Evolutionary conservation across 2,113 vertebrate species (phyloP), one percentile per base, ranked within the genome.

Genomic region (Scomber scombrus): DNA sequence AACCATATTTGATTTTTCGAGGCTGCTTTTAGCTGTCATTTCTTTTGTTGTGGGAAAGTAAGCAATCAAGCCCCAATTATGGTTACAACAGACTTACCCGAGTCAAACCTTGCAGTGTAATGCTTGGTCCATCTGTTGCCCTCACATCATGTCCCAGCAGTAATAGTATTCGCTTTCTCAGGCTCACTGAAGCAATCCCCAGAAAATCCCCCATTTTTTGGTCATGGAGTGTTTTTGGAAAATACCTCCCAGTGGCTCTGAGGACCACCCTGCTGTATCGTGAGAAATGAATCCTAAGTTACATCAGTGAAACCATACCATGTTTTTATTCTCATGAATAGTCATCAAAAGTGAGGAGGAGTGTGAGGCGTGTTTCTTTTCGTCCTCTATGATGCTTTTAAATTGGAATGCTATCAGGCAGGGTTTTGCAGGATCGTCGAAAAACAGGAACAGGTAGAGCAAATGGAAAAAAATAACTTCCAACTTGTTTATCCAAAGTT

Each of bases 31-130:
- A 2, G 76, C 66, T 45, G 76, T 82, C 75, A 55, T 87, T 71
- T 80, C 26, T 56, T 61, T 58, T 70, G 65, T 60, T 52, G 63
- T 47, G 18, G 29, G 15, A 52, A 49, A 66, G 69, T 70, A 92
- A 80, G 85, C 84, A 89, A 91, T 92, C 90, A 81, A 63, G 70
- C 43, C 54, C n/a, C 85, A 84, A 89, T 90, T 87, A 71, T 14
- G 29, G 54, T 49, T 84, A 91, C 86, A 90, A 79, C 82, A 71
- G 78, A 72, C 78, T 78, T 75, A 70, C 58, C 69, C 66, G 26
- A 46, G 64, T 60, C 78, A 50, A 62, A 46, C 75, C 69, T 54
- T 82, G 80, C 89, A 46, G 50, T 67, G 78, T 84, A 82, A 84
- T 74, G 75, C 78, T 49, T 31, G 26, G 71, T 90, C 86, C 84